phyloP scores from a whole-genome alignment of 2,888 invertebrate genomes.

The Leuctra nigra region DNA sequence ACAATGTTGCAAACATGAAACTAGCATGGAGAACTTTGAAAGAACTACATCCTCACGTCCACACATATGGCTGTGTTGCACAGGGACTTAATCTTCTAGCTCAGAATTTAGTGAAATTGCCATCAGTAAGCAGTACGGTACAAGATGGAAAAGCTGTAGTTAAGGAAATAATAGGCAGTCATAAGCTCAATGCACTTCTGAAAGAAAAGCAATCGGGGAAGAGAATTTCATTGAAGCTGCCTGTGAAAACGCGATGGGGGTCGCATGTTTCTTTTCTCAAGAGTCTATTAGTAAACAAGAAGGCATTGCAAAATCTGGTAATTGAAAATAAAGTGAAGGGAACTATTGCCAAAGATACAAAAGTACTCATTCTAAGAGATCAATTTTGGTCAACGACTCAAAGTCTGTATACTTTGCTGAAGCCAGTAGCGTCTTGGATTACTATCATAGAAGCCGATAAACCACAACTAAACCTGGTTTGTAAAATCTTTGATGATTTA shows the following conservation, averaged over 20 bases:
- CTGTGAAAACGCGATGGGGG: constrained; percentile 14
- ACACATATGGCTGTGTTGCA: constrained; percentile 15
- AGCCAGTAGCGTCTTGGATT: constrained; percentile 30
- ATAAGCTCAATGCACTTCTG: constrained; percentile 4
- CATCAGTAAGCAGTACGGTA: neutral
- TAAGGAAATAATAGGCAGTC: neutral
- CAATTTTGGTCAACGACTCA: constrained; percentile 28
- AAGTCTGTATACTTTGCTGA: constrained; percentile 27
- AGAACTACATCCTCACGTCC: neutral
- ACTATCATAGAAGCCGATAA: constrained; percentile 29
- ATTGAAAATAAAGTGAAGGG: constrained; percentile 27
- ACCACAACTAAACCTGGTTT: constrained; percentile 30
- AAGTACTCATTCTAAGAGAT: constrained; percentile 24
- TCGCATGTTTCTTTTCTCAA: constrained; percentile 24
- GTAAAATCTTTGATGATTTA: constrained; percentile 29
- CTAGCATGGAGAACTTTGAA: constrained; percentile 3
- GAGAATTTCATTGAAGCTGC: constrained; percentile 13
- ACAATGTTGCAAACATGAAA: constrained; percentile 19
- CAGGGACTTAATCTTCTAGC: constrained; percentile 12
- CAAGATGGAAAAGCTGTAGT: neutral
- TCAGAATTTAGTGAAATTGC: neutral
- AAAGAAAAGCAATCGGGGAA: constrained; percentile 5
- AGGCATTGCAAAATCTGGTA: constrained; percentile 30
- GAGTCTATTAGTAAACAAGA: constrained; percentile 30
- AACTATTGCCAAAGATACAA: neutral